Evolutionary conservation across 2,113 vertebrate genomes (phyloP).

Genomic region (Coregonus clupeaformis): DNA sequence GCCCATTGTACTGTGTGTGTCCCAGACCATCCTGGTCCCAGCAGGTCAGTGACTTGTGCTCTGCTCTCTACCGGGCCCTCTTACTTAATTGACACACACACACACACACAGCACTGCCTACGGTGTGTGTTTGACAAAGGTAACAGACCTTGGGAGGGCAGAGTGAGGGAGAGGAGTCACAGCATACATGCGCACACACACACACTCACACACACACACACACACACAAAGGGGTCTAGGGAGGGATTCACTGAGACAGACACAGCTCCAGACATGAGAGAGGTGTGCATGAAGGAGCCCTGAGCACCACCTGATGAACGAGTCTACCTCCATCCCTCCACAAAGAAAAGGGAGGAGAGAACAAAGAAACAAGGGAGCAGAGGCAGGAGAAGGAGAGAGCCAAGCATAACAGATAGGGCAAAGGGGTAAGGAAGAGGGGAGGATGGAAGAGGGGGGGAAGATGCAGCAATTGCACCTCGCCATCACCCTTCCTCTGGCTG

Average conservation of each 20-base stretch:
- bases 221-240: neutral
- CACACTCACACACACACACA: neutral
- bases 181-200: neutral
- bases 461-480: no score
- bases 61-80: no score
- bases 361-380: no score
- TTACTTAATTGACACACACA: neutral
- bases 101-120: no score
- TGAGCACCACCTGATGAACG: neutral
- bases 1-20: neutral
- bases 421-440: neutral
- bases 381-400: neutral
- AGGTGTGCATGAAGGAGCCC: neutral
- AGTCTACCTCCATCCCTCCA: neutral
- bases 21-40: no score
- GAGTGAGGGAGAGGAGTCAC: constrained; percentile 6
- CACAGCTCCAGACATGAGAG: neutral
- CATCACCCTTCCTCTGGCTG: no score
- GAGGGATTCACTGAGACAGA: neutral
- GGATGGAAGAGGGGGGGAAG: neutral
- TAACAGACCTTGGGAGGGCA: constrained; percentile 22
- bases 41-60: no score
- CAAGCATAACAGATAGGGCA: neutral
- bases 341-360: constrained; percentile 2
- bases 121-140: constrained; percentile 12